A percentile compares a stretch with the other conserved stretches of the same genome.
Evolutionary conservation across 2,113 vertebrate genomes (phyloP).

Genomic region (Urocynchramus pylzowi): DNA sequence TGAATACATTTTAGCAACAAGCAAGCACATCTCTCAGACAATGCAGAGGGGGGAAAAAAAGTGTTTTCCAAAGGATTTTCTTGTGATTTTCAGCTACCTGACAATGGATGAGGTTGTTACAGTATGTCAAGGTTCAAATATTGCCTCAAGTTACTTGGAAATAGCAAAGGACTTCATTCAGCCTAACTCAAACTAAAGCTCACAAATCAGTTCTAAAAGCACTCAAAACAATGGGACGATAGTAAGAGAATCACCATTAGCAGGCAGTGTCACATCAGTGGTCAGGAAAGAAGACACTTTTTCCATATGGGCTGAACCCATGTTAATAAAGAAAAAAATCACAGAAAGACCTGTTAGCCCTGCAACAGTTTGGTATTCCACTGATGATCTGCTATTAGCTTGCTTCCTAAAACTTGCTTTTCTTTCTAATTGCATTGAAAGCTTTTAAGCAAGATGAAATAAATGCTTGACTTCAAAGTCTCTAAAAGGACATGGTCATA

Average conservation of each 20-base stretch:
- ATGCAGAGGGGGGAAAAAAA: fast-evolving
- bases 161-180: neutral
- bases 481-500: neutral
- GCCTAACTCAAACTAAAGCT: neutral
- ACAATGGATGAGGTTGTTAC: neutral
- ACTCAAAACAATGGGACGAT: fast-evolving
- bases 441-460: neutral
- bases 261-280: neutral
- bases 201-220: neutral
- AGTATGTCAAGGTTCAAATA: neutral
- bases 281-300: neutral
- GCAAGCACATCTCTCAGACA: neutral
- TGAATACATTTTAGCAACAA: neutral
- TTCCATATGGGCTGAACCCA: neutral
- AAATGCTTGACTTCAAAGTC: neutral
- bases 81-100: neutral
- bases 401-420: neutral
- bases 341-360: neutral
- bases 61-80: neutral
- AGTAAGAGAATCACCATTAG: neutral
- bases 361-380: neutral
- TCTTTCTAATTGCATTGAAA: neutral
- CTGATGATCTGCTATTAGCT: neutral
- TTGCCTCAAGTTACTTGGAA: neutral
- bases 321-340: neutral